Evolutionary conservation across 2,888 invertebrate genomes (phyloP), one percentile per base, ranked within the genome.

Genomic region (Philopedon plagiatum): DNA sequence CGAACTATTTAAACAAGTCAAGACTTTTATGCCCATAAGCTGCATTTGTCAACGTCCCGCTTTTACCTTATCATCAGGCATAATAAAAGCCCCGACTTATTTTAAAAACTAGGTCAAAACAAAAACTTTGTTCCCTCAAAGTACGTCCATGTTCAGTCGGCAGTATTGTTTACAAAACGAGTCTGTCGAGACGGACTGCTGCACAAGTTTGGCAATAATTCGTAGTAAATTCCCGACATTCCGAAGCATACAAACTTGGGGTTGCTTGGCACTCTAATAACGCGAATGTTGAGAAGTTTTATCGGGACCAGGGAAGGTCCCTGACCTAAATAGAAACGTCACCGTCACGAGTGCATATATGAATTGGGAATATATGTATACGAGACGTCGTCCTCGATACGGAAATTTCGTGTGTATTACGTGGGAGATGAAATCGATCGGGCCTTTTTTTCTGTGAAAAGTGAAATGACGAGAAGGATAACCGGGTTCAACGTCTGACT

Each of bases 271-370:
- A 23, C 62, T 62, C 51, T 62, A 44, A 39, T 39, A 44, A 61
- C 64, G 70, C 57, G 71, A 64, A 64, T 57, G 57, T 46, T 51
- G 66, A 44, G 61, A 78, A 79, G 76, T 79, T 79, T 79, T 79
- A 78, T 77, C 76, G 76, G 34, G 76, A 67, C 61, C 61, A 51
- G 60, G 60, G 71, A 75, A 73, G 78, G 78, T 79, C 78, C 79
- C 76, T 79, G 79, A 79, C 79, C 79, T 76, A 79, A 78, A 79
- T 79, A 76, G 76, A 77, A 75, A 74, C 76, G 78, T 71, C 74
- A 62, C 49, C 29, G 68, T n/a, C 57, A 65, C 61, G 49, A 13
- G 13, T 56, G 67, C 71, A 67, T 63, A 74, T 61, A 71, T 74
- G 74, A 71, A 74, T 73, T 61, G 68, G 34, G 58, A 73, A 65